Evolutionary conservation across 2,113 vertebrate species (phyloP), one percentile per base, ranked within the genome.

Genomic region (Falco punctatus): DNA sequence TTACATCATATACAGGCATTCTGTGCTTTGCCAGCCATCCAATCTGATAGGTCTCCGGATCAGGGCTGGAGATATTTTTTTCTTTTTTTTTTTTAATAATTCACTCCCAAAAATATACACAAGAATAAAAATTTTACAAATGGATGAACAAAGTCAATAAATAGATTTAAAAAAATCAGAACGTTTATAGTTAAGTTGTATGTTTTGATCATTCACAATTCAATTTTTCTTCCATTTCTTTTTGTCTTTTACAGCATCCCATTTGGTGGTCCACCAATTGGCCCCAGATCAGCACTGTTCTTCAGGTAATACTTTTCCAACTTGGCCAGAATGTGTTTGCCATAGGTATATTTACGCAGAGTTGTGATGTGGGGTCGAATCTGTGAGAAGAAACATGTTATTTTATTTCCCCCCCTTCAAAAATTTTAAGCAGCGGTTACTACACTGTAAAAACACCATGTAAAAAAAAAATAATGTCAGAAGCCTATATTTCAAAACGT

Each of bases 251-350:
- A 99, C 96, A 99, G 98, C 98, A 99, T 99, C 94, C 99, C 99
- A 33, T 99, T 99, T 26, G 99, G 98, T 85, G 99, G 99, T 91
- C 99, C 99, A 27, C 99, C 99, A 70, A 99, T 99, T 74, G 99
- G 99, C 84, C 99, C 99, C 87, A 99, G 98, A 86, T 99, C 99
- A 74, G 99, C 98, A n/a, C 98, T 99, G 66, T 99, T 99, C 98
- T 99, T 99, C 99, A 99, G 99, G 98, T 99, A 99, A 95, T 99
- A 99, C 97, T 99, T 99, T 83, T 99, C 99, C 97, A 99, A 81
- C 98, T 99, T 99, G 96, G 99, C 99, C 98, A 99, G 97, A 94
- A 99, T 99, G 98, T 99, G 99, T 97, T 99, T 99, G 75, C 99
- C 99, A 2, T 99, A 99, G 30, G 99, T 99, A 55, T 99, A 99